Conservation (phyloP, 2,113 vertebrate species). For the Poeciliopsis turrubarensis region DNA sequence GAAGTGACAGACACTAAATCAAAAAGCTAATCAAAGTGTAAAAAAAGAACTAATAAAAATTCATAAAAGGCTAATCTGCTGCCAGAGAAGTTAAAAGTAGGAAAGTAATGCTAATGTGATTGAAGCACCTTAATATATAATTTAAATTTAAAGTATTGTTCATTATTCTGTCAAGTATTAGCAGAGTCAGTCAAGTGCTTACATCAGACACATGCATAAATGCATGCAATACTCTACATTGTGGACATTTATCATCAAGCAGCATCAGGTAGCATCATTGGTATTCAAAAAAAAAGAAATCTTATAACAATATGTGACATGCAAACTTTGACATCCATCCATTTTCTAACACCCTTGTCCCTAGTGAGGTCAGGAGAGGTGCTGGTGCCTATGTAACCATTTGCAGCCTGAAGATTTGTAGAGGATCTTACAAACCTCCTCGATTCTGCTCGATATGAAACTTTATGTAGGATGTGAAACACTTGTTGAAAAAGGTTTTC, state of each 20-base stretch:
- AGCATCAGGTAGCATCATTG: constrained; percentile 12
- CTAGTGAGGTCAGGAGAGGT: too few species aligned
- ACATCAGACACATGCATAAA: constrained; percentile 33
- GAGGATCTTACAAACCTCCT: background rate
- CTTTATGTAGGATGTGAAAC: background rate
- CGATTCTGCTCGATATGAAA: background rate
- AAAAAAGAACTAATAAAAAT: constrained; percentile 34
- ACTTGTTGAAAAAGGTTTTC: too few species aligned
- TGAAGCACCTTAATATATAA: constrained; percentile 8
- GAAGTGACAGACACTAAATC: constrained; percentile 46
- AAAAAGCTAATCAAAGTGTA: constrained; percentile 45
- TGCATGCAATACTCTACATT: constrained; percentile 40
- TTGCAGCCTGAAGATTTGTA: too few species aligned
- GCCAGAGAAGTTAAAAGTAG: constrained; percentile 1
- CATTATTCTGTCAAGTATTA: background rate
- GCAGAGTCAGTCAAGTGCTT: background rate
- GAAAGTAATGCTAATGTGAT: constrained; percentile 9
- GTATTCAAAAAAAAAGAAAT: constrained; percentile 11
- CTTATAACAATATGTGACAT: constrained; percentile 22
- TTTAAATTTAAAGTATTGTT: constrained; percentile 20
- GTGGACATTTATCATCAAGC: constrained; percentile 11
- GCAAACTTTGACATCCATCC: constrained; percentile 15
- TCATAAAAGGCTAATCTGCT: constrained; percentile 15
- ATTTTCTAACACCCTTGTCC: too few species aligned
- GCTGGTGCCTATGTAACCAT: too few species aligned